These are phyloP conservation scores for Diadophis punctatus DNA, from an alignment of 2,113 vertebrate species.

Conservation along the genomic window DNA sequence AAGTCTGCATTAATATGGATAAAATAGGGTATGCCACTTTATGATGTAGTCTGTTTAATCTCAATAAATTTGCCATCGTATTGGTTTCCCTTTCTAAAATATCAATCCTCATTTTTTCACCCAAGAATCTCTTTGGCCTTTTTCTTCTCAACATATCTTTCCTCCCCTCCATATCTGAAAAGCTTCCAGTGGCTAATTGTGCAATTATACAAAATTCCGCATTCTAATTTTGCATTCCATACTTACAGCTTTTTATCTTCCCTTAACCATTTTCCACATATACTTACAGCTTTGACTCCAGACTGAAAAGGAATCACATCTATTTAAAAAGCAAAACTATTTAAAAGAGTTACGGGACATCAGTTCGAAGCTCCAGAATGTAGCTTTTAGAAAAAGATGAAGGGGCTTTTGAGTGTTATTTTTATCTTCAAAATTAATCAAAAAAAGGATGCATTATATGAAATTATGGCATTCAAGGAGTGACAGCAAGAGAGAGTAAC, in stretches of 20 bases:
- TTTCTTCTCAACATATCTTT: conserved; percentile 7
- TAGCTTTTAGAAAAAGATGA: conserved; percentile 7
- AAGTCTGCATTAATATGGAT: background rate
- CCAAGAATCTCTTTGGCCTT: conserved; percentile 39
- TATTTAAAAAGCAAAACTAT: background rate
- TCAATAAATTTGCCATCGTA: conserved; percentile 70
- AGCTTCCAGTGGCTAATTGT: background rate
- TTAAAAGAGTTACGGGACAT: conserved; percentile 10
- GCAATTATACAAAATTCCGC: background rate
- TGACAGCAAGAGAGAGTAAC: too few relatives aligned
- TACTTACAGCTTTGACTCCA: background rate
- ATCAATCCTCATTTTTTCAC: conserved; percentile 54
- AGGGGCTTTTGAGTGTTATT: background rate
- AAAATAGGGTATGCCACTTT: too few relatives aligned
- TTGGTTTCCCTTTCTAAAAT: conserved; percentile 58
- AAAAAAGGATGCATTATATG: background rate
- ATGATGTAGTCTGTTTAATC: background rate
- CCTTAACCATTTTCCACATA: background rate
- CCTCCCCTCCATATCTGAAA: background rate
- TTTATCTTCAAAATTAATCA: conserved; percentile 15
- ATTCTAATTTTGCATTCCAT: background rate
- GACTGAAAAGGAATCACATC: background rate
- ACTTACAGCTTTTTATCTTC: background rate
- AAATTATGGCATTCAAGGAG: background rate
- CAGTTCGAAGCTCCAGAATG: conserved; percentile 2